A percentile compares a stretch with the other conserved stretches of the same genome.
Evolutionary conservation across 2,797 vertebrate genomes (phyloP).

Genomic region (Darevskia mixta): DNA sequence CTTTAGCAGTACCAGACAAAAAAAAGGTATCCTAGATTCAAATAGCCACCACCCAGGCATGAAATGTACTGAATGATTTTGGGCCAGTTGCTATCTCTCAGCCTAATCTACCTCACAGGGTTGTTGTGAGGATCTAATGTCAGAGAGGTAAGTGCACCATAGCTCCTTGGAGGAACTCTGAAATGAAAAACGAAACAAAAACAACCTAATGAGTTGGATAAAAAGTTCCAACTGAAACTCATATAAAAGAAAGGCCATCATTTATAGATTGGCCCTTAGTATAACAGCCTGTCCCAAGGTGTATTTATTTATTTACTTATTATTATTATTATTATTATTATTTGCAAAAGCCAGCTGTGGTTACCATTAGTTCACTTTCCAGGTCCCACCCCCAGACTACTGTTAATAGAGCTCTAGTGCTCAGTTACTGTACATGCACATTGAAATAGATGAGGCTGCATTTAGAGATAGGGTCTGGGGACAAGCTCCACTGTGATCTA

Average conservation of each 20-base stretch:
- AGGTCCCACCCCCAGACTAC: not conserved
- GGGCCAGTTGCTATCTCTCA: not conserved
- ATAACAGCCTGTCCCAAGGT: not conserved
- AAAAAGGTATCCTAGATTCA: not conserved
- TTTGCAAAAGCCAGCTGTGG: not conserved
- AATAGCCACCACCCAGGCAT: not conserved
- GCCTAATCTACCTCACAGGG: no score
- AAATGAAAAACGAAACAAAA: not conserved
- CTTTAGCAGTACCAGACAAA: not conserved
- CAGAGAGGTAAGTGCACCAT: not conserved
- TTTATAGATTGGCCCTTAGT: not conserved
- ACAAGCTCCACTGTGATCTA: no score
- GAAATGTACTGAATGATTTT: not conserved
- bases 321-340: not conserved
- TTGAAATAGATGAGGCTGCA: not conserved
- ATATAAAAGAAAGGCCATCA: not conserved
- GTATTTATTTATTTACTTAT: no score
- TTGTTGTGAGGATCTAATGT: not conserved
- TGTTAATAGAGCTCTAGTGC: no score
- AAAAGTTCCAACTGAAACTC: not conserved
- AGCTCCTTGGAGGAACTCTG: not conserved
- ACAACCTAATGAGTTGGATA: not conserved
- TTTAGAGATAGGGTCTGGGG: no score
- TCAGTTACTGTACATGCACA: not conserved
- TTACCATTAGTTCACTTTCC: not conserved